Evolutionary conservation across 2,797 vertebrate genomes (phyloP).

Genomic region (Myotis planiceps): DNA sequence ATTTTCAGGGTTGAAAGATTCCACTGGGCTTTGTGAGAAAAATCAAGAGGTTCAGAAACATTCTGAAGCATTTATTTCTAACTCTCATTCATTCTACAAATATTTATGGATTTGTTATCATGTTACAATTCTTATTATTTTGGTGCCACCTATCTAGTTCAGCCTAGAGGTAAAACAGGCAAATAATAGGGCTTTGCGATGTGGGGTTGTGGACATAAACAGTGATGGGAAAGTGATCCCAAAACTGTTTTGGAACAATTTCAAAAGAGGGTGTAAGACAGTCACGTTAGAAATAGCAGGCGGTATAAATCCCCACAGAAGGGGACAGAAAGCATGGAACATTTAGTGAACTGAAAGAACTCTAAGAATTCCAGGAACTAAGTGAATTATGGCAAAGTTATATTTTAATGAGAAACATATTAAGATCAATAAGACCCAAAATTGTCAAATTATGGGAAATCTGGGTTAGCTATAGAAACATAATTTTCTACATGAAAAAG

Average conservation of each 20-base stretch:
- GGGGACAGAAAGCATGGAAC: neutral
- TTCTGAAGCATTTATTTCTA: conserved; percentile 22
- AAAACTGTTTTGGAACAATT: neutral
- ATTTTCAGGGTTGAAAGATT: neutral
- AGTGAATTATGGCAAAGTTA: neutral
- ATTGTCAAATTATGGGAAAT: neutral
- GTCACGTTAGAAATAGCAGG: neutral
- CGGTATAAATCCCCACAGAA: neutral
- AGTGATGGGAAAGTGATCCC: neutral
- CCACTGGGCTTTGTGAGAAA: neutral
- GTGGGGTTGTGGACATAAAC: neutral
- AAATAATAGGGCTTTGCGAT: neutral
- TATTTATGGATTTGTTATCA: neutral
- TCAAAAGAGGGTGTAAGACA: neutral
- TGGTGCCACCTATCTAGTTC: neutral
- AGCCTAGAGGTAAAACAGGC: neutral
- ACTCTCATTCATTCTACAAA: neutral
- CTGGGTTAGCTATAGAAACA: neutral
- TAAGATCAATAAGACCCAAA: neutral
- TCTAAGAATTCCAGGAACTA: neutral
- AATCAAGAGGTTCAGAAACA: neutral
- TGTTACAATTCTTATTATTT: neutral
- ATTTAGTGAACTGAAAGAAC: neutral
- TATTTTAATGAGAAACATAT: neutral
- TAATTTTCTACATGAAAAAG: neutral